A percentile compares a stretch with the other conserved stretches of the same genome.
Evolutionary conservation across 1,140 invertebrate genomes (phyloP).

Genomic region (Drosophila baimaii): DNA sequence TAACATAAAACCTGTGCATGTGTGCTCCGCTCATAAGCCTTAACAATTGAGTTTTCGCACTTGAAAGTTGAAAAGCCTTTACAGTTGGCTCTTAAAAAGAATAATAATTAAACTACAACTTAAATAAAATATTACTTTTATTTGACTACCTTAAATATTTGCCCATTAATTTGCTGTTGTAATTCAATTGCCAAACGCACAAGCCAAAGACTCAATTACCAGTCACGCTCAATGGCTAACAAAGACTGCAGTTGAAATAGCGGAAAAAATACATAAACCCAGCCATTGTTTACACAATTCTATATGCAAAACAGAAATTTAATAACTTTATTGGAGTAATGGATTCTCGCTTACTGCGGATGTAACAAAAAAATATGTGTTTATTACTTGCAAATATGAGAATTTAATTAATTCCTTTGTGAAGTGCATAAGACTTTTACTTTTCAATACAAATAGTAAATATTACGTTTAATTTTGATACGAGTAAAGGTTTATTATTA

Average conservation of each 20-base stretch:
- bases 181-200: slow-evolving; percentile 15
- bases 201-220: slow-evolving; percentile 20
- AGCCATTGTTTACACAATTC: not conserved
- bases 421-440: not conserved
- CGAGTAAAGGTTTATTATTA: too few relatives aligned
- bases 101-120: slow-evolving; percentile 18
- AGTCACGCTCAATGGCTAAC: slow-evolving; percentile 6
- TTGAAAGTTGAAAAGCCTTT: not conserved
- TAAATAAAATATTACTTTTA: not conserved
- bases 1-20: slow-evolving; percentile 5
- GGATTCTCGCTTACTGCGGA: not conserved
- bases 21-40: slow-evolving; percentile 3
- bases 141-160: slow-evolving; percentile 24
- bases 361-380: slow-evolving; percentile 2
- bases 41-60: slow-evolving; percentile 1
- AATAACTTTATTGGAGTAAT: not conserved
- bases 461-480: not conserved
- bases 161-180: slow-evolving; percentile 9
- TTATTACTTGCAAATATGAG: slow-evolving; percentile 4
- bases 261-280: not conserved
- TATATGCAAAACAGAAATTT: slow-evolving; percentile 2
- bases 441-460: not conserved
- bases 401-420: not conserved
- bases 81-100: too few relatives aligned
- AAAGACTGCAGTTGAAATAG: slow-evolving; percentile 7